Evolutionary conservation across 2,888 invertebrate species (phyloP), one percentile per base, ranked within the genome.

Genomic region (Lagria hirta): DNA sequence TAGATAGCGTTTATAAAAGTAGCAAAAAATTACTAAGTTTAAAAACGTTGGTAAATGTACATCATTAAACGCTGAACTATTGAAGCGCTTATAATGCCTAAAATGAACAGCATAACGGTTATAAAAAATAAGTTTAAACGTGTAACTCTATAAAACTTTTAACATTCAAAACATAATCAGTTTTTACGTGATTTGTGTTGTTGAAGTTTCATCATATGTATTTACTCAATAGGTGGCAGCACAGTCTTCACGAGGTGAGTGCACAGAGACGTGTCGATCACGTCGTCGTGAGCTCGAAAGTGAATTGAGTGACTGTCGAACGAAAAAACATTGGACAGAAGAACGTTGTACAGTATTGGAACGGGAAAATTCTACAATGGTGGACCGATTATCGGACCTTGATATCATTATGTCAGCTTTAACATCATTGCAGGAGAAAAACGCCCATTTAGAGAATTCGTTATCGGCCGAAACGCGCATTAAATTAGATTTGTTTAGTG

Each of bases 401-500:
- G 90, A 90, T 60, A 81, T 88, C 62, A 74, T 92, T 55, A 82
- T 88, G 77, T 80, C 84, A 22, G 89, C 91, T 11, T 74, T 92
- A 55, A 80, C 82, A 32, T 84, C 86, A 51, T 80, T 95, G 75
- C 88, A 91, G 72, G 94, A 96, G 68, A 91, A 94, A 69, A 93
- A 92, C 68, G 73, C 83, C 61, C 93, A 94, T 69, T 79, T 98
- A 61, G 95, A 98, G 75, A 88, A 88, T 66, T 90, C 91, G 65
- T 81, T 99, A 57, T 93, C 92, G 51, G 92, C 95, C 29, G 98
- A 99, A 79, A 99, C 96, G 57, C 83, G 96, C 62, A 88, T 98
- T 73, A 99, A 99, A 76, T 82, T 97, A 63, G 98, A 99, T 77
- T 82, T 99, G 65, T 95, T 98, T 75, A 92, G 94, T 53, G 97